Conservation (phyloP, 2,797 vertebrate genomes). For the Iguana delicatissima region DNA sequence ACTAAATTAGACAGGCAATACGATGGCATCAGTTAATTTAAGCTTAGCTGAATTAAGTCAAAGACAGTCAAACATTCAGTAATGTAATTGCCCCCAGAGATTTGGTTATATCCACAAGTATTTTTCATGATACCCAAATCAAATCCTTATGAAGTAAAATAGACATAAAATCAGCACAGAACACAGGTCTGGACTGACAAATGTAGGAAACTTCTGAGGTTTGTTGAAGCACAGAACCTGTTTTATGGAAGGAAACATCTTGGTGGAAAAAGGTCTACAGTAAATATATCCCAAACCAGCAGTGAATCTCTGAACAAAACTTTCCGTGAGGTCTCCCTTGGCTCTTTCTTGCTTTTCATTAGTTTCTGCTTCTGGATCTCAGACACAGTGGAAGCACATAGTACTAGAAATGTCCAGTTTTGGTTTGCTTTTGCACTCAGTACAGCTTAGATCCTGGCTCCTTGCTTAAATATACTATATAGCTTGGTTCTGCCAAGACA, state of each 20-base stretch:
- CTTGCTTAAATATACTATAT: neutral
- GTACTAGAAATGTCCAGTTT: constrained; percentile 22
- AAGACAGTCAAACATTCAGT: rapidly evolving
- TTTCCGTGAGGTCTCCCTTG: constrained; percentile 31
- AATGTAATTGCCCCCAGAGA: neutral
- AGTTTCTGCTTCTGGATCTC: constrained; percentile 55
- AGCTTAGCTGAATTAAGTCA: neutral
- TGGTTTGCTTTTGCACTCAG: neutral
- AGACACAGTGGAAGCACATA: constrained; percentile 58
- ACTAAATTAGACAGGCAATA: neutral
- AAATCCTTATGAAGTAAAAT: neutral
- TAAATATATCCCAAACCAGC: neutral
- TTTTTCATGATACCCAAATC: neutral
- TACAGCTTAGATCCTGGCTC: neutral
- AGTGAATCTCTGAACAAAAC: neutral
- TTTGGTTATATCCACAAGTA: neutral
- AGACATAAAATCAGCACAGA: neutral
- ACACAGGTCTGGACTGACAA: neutral
- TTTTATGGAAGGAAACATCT: constrained; percentile 10
- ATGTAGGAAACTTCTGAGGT: neutral
- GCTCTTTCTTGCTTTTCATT: constrained; percentile 34
- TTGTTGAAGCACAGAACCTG: neutral
- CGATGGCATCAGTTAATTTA: neutral
- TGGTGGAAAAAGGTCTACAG: rapidly evolving
- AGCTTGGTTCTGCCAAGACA: too few relatives aligned